phyloP scores from a whole-genome alignment of 2,888 invertebrate species.

The Campaea margaritaria region DNA sequence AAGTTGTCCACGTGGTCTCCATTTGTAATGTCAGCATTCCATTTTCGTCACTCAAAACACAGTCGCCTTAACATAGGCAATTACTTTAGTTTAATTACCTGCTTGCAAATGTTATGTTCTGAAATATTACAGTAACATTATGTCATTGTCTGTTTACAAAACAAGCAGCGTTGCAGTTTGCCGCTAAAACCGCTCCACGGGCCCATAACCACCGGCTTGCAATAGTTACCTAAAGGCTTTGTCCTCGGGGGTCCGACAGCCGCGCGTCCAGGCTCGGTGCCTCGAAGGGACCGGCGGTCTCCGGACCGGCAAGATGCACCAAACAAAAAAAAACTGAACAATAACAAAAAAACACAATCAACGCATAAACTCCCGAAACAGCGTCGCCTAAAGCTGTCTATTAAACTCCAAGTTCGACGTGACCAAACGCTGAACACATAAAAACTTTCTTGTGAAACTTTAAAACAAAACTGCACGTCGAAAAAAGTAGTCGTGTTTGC shows the following conservation, averaged over 20 bases:
- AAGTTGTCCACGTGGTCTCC: slow-evolving; percentile 41
- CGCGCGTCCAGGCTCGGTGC: slow-evolving; percentile 77
- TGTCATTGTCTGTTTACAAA: slow-evolving; percentile 60
- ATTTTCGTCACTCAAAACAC: slow-evolving; percentile 18
- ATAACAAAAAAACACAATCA: slow-evolving; percentile 83
- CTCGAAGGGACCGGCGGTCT: slow-evolving; percentile 77
- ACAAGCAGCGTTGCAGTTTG: slow-evolving; percentile 53
- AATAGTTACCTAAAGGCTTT: slow-evolving; percentile 84
- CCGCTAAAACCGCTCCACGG: slow-evolving; percentile 47
- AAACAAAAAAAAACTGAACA: slow-evolving; percentile 83
- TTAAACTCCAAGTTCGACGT: slow-evolving; percentile 69
- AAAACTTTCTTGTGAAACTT: slow-evolving; percentile 79
- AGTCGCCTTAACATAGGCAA: slow-evolving; percentile 19
- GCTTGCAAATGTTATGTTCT: slow-evolving; percentile 44
- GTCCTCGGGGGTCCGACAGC: slow-evolving; percentile 73
- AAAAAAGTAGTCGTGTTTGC: slow-evolving; percentile 79
- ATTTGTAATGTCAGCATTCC: slow-evolving; percentile 20
- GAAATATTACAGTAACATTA: slow-evolving; percentile 44
- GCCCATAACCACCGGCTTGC: slow-evolving; percentile 44
- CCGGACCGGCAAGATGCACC: slow-evolving; percentile 83
- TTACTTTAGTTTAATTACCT: slow-evolving; percentile 35
- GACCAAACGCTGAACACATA: slow-evolving; percentile 74
- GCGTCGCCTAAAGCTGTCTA: slow-evolving; percentile 72
- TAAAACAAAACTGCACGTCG: slow-evolving; percentile 83
- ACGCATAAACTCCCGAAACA: slow-evolving; percentile 78